Base-by-base conservation (phyloP, 2,797 vertebrate genomes). In the Vespertilio murinus region DNA sequence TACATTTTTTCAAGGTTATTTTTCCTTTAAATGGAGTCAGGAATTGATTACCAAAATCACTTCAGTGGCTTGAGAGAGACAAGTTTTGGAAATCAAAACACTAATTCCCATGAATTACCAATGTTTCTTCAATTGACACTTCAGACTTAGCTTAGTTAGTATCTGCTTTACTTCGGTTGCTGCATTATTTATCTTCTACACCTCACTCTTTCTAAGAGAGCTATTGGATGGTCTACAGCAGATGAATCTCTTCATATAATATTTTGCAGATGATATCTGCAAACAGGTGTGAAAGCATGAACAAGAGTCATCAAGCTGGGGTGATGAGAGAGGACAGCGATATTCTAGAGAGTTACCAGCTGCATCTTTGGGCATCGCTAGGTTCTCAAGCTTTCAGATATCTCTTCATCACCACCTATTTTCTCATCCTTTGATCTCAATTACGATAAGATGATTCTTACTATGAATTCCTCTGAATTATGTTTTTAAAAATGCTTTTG, bases 191-290 rank as follows among this genome's bases (percentile, higher is more conserved):
- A 23, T 67, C 20, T 30, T 49, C 1, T 73, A 11, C 7, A 17
- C 49, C 8, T 45, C 40, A 49, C 49, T 82, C 65, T 91, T 77
- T 80, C 86, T 84, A 94, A 69, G 35, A 82, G 28, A 18, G 5
- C 38, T 70, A 30, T 70, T 88, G 52, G 33, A 47, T 35, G 30
- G 22, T 42, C 85, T 90, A 86, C 59, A 90, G 59, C 45, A 95
- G 77, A 83, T 52, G 82, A 75, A 92, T 88, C 33, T 88, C 70
- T 95, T 81, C 78, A 88, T 23, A 92, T 59, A 83, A 74, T 77
- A 52, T 83, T 95, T 77, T 84, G 61, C 81, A 93, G 92, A 85
- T 95, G 96, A 86, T 95, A 96, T 90, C 88, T 97, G 89, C 45
- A 77, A 71, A 91, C 90, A 95, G 61, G 88, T 96, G 94, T 94